phyloP scores from a whole-genome alignment of 1,140 invertebrate species.

The Oryzaephilus surinamensis region DNA sequence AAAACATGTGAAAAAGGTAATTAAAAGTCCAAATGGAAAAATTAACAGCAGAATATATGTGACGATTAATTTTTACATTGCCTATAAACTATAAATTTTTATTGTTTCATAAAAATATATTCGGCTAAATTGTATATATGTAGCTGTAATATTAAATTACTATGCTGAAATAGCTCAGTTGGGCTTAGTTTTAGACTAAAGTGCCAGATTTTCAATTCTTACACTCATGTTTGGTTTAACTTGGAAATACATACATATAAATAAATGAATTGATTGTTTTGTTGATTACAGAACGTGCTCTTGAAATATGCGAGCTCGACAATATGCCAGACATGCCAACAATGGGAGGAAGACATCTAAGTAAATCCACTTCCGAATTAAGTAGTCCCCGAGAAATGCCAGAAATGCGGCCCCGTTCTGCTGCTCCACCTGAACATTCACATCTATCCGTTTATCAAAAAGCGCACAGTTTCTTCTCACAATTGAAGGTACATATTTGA shows the following conservation, averaged over 20 bases:
- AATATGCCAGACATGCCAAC: constrained; percentile 18
- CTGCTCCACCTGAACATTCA: constrained; percentile 35
- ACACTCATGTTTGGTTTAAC: constrained; percentile 21
- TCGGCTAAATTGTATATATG: no score
- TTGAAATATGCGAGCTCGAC: constrained; percentile 31
- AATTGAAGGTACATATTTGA: constrained; percentile 50
- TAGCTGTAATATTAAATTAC: no score
- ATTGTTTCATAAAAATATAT: no score
- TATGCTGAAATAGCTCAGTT: constrained; percentile 66
- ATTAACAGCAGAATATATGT: no score
- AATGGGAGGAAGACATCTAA: constrained; percentile 36
- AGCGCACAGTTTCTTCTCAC: constrained; percentile 59
- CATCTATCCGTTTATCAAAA: constrained; percentile 52
- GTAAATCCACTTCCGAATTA: constrained; percentile 46
- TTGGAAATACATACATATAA: no score
- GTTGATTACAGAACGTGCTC: constrained; percentile 26
- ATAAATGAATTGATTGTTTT: no score
- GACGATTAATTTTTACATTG: no score
- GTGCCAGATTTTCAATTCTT: constrained; percentile 44
- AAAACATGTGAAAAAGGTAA: no score
- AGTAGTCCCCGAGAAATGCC: constrained; percentile 35
- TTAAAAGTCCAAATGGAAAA: no score
- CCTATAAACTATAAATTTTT: no score
- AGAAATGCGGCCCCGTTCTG: constrained; percentile 38
- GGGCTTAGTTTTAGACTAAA: constrained; percentile 69